phyloP scores from a whole-genome alignment of 2,797 vertebrate genomes.

The Coluber constrictor region DNA sequence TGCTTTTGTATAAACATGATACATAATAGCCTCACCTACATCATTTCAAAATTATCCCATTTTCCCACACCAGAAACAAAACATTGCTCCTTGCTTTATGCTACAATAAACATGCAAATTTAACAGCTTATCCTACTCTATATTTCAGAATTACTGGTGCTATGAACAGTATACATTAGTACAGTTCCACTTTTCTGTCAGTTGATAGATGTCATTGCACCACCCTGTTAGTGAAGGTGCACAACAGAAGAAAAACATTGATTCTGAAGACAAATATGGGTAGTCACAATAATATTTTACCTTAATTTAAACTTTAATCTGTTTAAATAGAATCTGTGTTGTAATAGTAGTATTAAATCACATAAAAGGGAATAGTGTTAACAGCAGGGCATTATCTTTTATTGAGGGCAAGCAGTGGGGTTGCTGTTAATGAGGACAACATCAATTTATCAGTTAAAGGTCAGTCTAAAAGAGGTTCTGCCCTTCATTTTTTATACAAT shows the following conservation, averaged over 20 bases:
- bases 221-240: conserved; percentile 13
- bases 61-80: not conserved
- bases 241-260: conserved; percentile 30
- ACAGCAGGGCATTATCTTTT: conserved; percentile 74
- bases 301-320: conserved; percentile 63
- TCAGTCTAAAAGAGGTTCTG: conserved; percentile 67
- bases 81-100: not conserved
- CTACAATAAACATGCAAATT: not conserved
- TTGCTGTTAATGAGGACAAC: conserved; percentile 73
- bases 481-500: conserved; percentile 38
- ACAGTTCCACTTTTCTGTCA: conserved; percentile 13
- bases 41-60: not conserved
- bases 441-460: conserved; percentile 74
- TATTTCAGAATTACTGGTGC: not conserved
- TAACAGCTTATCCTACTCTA: conserved; percentile 5
- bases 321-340: conserved; percentile 64
- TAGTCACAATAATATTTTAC: conserved; percentile 59
- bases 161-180: not conserved
- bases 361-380: conserved; percentile 62
- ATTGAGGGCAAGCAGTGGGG: conserved; percentile 73
- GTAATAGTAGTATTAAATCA: conserved; percentile 71
- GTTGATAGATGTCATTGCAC: conserved; percentile 17
- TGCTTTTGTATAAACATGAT: not conserved
- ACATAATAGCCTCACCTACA: not conserved
- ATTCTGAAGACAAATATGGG: conserved; percentile 46